Evolutionary conservation across 2,888 invertebrate genomes (phyloP).

Genomic region (Ochropleura leucogaster): DNA sequence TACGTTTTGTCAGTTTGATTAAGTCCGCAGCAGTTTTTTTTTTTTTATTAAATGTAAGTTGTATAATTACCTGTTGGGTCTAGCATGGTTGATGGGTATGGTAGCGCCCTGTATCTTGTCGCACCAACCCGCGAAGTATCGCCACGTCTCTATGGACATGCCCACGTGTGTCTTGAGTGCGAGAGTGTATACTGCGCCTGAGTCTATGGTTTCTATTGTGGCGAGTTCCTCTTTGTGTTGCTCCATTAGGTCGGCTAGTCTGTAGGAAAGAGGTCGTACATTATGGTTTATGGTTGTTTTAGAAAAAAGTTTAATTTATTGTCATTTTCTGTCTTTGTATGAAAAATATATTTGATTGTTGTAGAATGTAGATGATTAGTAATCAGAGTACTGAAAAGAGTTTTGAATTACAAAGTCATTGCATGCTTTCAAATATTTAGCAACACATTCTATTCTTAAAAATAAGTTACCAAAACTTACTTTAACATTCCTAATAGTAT

Average conservation of each 20-base stretch:
- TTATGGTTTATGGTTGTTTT: neutral
- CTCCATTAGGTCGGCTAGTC: slow-evolving; percentile 98
- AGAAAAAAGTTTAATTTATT: neutral
- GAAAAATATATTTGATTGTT: neutral
- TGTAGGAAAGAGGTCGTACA: slow-evolving; percentile 72
- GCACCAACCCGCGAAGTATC: slow-evolving; percentile 99
- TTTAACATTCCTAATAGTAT: neutral
- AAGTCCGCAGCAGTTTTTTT: too few relatives aligned
- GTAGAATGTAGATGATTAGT: neutral
- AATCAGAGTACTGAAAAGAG: neutral
- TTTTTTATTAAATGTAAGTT: too few relatives aligned
- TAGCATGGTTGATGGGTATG: slow-evolving; percentile 97
- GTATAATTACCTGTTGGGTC: slow-evolving; percentile 92
- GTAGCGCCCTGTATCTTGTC: slow-evolving; percentile 98
- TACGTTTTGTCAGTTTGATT: too few relatives aligned
- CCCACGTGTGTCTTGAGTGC: slow-evolving; percentile 99
- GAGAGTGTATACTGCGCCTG: slow-evolving; percentile 98
- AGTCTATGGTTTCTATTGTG: slow-evolving; percentile 97
- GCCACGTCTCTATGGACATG: slow-evolving; percentile 99
- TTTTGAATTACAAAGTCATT: neutral
- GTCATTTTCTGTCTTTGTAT: neutral
- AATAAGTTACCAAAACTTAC: slow-evolving; percentile 18
- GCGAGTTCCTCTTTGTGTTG: slow-evolving; percentile 98
- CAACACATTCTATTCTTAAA: neutral
- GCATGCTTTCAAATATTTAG: too few relatives aligned